Evolutionary conservation across 30 jellyfish, hydroid and myxozoan genomes (phyloP).

Genomic region (Aurelia aurita): DNA sequence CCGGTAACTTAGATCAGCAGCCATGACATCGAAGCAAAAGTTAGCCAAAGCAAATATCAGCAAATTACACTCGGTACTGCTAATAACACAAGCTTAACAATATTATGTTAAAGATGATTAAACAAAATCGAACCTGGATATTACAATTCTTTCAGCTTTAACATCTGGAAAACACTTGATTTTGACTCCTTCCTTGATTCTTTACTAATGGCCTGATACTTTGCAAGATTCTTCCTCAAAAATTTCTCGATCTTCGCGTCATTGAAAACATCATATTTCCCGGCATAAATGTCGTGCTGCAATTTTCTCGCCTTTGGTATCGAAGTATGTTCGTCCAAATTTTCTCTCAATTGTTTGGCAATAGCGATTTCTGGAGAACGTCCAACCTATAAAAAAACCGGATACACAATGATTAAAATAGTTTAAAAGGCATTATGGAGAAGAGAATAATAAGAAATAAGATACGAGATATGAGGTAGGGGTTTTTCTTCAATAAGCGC

Average conservation of each 20-base stretch:
- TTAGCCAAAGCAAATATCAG: too few species aligned
- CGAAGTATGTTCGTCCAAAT: conserved; percentile 1
- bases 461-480: too few species aligned
- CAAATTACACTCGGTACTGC: too few species aligned
- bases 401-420: background rate
- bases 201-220: background rate
- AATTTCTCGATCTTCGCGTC: conserved; percentile 41
- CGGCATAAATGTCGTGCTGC: conserved; percentile 49
- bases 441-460: too few species aligned
- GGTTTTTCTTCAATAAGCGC: too few species aligned
- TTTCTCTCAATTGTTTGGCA: conserved; percentile 54
- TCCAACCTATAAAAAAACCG: conserved; percentile 44
- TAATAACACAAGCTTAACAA: background rate
- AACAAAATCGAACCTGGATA: background rate
- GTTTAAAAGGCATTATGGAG: too few species aligned
- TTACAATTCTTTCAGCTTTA: conserved; percentile 7
- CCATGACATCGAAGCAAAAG: too few species aligned
- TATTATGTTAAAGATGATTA: background rate
- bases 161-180: background rate
- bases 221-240: conserved; percentile 15
- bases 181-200: background rate
- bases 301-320: conserved; percentile 28
- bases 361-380: conserved; percentile 73
- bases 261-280: conserved; percentile 55
- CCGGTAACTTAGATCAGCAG: too few species aligned